Percentiles rank a stretch among this genome's conserved stretches.
These are phyloP conservation scores for Physocephala rufipes DNA, from an alignment of 2,888 invertebrate species.

Conservation along the genomic window DNA sequence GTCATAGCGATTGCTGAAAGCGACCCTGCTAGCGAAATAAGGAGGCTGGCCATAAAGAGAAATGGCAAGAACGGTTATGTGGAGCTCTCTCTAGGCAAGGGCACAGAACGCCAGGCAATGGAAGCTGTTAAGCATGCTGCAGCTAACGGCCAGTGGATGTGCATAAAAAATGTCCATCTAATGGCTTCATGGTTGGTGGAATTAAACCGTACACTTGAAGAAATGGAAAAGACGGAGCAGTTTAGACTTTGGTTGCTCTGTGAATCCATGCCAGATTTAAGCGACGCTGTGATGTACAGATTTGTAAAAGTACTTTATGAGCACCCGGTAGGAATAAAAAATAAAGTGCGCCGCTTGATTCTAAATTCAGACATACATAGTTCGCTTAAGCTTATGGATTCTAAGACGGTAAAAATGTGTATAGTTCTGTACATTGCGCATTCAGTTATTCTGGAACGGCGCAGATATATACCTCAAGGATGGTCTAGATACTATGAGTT, in stretches of 20 bases:
- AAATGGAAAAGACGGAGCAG: slow-evolving; percentile 66
- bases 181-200: slow-evolving; percentile 76
- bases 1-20: slow-evolving; percentile 88
- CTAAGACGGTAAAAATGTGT: slow-evolving; percentile 70
- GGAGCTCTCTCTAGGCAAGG: slow-evolving; percentile 84
- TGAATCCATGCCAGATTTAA: slow-evolving; percentile 81
- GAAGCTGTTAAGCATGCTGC: slow-evolving; percentile 70
- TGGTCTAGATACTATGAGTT: slow-evolving; percentile 93
- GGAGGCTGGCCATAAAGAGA: slow-evolving; percentile 70
- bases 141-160: slow-evolving; percentile 77
- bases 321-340: slow-evolving; percentile 86
- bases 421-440: slow-evolving; percentile 88
- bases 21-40: slow-evolving; percentile 87
- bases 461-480: slow-evolving; percentile 91
- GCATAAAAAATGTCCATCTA: slow-evolving; percentile 83
- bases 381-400: slow-evolving; percentile 47
- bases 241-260: slow-evolving; percentile 88
- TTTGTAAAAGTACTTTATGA: slow-evolving; percentile 84
- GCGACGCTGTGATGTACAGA: slow-evolving; percentile 77
- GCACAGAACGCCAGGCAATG: slow-evolving; percentile 75
- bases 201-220: slow-evolving; percentile 75
- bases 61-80: slow-evolving; percentile 67
- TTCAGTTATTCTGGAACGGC: slow-evolving; percentile 88
- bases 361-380: slow-evolving; percentile 71
- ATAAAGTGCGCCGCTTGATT: slow-evolving; percentile 80